These are phyloP conservation scores for Agrotis puta DNA, from an alignment of 2,888 invertebrate genomes.

Conservation along the genomic window DNA sequence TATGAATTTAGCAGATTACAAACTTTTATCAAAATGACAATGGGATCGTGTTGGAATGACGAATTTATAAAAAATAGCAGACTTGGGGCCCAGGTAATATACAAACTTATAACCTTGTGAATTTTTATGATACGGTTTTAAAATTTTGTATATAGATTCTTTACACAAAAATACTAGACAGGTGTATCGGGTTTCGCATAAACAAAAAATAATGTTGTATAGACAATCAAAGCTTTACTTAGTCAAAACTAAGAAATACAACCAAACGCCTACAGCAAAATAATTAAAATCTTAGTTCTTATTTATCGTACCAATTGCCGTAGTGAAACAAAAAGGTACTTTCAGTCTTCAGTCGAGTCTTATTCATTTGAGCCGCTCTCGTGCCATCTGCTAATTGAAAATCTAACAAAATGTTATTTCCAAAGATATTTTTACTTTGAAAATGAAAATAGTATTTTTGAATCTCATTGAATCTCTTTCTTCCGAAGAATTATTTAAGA, in stretches of 20 bases:
- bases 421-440: slow-evolving; percentile 39
- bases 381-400: slow-evolving; percentile 75
- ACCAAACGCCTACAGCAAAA: slow-evolving; percentile 15
- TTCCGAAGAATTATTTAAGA: slow-evolving; percentile 24
- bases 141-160: too few species aligned
- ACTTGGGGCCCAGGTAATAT: too few species aligned
- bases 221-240: too few species aligned
- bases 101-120: too few species aligned
- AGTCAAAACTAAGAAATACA: neutral
- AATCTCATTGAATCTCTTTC: slow-evolving; percentile 9
- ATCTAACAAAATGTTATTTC: slow-evolving; percentile 57
- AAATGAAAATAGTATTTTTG: slow-evolving; percentile 33
- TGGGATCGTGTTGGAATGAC: too few species aligned
- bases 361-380: slow-evolving; percentile 68
- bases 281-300: slow-evolving; percentile 42
- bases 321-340: slow-evolving; percentile 65
- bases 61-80: too few species aligned
- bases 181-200: too few species aligned
- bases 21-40: too few species aligned
- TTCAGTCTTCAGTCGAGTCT: slow-evolving; percentile 60
- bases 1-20: too few species aligned
- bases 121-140: too few species aligned
- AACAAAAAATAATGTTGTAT: too few species aligned
- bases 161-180: too few species aligned
- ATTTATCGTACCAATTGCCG: slow-evolving; percentile 64